Percentiles rank a stretch among this genome's conserved stretches.
These are phyloP conservation scores for Acanthosepion lycidas DNA, from an alignment of 2,888 invertebrate species.

Conservation along the genomic window DNA sequence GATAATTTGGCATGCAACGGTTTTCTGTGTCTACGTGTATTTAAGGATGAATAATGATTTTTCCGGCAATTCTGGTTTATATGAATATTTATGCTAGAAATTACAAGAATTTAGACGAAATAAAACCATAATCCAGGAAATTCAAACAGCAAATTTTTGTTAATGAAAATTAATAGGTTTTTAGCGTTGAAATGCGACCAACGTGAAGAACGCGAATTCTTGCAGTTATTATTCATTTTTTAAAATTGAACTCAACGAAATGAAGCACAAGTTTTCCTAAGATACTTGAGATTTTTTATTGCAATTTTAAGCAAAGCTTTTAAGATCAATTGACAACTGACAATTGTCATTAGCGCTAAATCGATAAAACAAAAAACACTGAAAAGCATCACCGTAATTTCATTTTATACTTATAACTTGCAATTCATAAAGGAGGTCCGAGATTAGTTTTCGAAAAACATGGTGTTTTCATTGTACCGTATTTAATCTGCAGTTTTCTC, in stretches of 20 bases:
- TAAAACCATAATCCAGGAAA: not conserved
- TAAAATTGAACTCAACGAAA: not conserved
- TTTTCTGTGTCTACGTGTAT: not conserved
- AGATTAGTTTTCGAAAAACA: too few species aligned
- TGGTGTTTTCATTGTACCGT: too few species aligned
- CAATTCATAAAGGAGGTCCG: too few species aligned
- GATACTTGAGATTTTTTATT: not conserved
- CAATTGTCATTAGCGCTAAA: too few species aligned
- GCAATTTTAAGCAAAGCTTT: not conserved
- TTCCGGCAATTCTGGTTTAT: not conserved
- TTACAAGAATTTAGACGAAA: not conserved
- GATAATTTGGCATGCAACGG: not conserved
- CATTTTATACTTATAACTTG: too few species aligned
- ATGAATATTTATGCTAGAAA: not conserved
- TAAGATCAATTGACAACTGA: not conserved
- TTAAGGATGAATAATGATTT: not conserved
- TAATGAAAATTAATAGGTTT: slow-evolving; percentile 14
- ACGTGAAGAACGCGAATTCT: not conserved
- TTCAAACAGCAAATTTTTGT: not conserved
- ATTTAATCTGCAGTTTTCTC: too few species aligned
- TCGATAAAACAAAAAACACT: too few species aligned
- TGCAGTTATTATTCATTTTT: not conserved
- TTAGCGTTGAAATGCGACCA: not conserved
- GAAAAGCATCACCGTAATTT: too few species aligned
- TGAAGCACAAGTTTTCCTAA: not conserved